Percentiles rank a stretch among this genome's conserved stretches.
Conservation (phyloP, 1,140 invertebrate species). For the Latrodectus geometricus region DNA sequence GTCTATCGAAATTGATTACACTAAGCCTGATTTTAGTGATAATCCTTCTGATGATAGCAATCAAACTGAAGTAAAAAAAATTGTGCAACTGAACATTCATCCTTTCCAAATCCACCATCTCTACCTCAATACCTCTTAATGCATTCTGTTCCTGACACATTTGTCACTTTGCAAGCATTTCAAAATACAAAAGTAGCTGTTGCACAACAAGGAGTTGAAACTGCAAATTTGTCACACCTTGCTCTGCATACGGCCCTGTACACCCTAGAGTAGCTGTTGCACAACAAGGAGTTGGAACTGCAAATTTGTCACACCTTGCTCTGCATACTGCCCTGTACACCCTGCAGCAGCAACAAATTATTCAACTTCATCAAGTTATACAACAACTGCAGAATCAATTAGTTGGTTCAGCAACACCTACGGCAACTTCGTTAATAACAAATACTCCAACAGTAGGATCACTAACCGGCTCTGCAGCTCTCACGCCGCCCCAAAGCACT, state of each 20-base stretch:
- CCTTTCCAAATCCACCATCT: conserved; percentile 20
- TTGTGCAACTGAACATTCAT: conserved; percentile 13
- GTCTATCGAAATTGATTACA: conserved; percentile 41
- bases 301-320: conserved; percentile 83
- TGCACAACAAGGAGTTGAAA: conserved; percentile 83
- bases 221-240: conserved; percentile 83
- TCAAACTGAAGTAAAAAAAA: conserved; percentile 33
- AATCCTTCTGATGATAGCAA: conserved; percentile 7
- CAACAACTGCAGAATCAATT: conserved; percentile 92
- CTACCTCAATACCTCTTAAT: conserved; percentile 48
- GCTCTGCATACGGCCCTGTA: conserved; percentile 77
- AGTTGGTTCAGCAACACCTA: conserved; percentile 19
- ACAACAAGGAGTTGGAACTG: conserved; percentile 81
- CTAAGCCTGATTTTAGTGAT: conserved; percentile 19
- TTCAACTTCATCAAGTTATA: conserved; percentile 86
- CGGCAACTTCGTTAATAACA: conserved; percentile 64
- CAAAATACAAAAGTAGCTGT: conserved; percentile 95
- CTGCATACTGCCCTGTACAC: conserved; percentile 75
- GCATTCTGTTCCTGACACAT: conserved; percentile 69
- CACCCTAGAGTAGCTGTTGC: conserved; percentile 86
- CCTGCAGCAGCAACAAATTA: conserved; percentile 89
- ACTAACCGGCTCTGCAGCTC: conserved; percentile 64
- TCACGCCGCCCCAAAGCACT: conserved; percentile 51
- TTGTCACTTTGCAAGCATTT: conserved; percentile 88
- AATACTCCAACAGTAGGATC: conserved; percentile 65